Base-by-base conservation (phyloP, 2,113 vertebrate genomes). In the Cromileptes altivelis region DNA sequence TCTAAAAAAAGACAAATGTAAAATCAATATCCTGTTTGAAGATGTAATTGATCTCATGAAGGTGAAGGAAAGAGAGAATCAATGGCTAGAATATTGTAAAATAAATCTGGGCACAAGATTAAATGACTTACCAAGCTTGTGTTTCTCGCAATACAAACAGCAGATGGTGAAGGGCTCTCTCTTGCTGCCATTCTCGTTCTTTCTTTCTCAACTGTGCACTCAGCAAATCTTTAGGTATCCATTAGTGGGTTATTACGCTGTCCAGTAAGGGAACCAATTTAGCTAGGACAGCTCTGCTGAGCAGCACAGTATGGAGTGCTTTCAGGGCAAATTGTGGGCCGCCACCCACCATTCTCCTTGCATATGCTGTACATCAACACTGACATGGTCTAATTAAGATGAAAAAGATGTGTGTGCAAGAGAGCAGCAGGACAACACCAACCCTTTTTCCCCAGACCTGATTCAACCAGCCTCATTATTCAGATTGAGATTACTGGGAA, bases 231-330 rank as follows among this genome's bases (percentile, higher is more conserved):
- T 92, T 65, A 85, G 88, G 80, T 91, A 85, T 93, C 93, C 92
- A 94, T 94, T 94, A 95, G 90, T 50, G 61, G 78, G 83, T 91
- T 93, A 92, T 94, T 92, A 94, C 90, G 84, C 86, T 80, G 86
- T 92, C 93, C 92, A 86, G 92, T 90, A 84, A 89, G 86, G 86
- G 78, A 91, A 83, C 91, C 89, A 87, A 91, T 91, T 89, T 87
- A 85, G 89, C 80, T 7, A 8, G 87, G 94, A 93, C 93, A 94
- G 92, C 89, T 93, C 86, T 94, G 95, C 94, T 95, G 93, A 95
- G 93, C 91, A 85, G 76, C 86, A 91, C 92, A 93, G 80, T 92
- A 82, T 73, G 74, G 63, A 91, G 81, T 91, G 91, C 94, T 94
- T 92, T 95, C 89, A 90, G 90, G 84, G 91, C 90, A 94, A 89